Conservation (phyloP, 2,888 invertebrate genomes). For the Clusia tigrina region DNA sequence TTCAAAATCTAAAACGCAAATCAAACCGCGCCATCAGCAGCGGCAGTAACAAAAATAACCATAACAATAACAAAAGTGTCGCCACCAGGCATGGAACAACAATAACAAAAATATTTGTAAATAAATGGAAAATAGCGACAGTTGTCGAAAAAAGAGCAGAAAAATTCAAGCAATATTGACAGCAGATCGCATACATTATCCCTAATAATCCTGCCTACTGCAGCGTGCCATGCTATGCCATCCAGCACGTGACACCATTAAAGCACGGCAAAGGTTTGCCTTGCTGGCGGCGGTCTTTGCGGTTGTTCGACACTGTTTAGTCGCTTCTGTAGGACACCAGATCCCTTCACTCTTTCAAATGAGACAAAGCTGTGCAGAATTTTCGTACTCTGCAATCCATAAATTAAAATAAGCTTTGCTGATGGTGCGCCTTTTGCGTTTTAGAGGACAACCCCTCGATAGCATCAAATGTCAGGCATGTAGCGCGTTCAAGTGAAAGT, state of each 20-base stretch:
- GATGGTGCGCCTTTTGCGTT: conserved; percentile 5
- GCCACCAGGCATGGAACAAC: neutral
- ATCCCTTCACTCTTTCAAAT: neutral
- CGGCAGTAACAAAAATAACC: neutral
- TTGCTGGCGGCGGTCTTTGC: neutral
- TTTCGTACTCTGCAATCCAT: conserved; percentile 7
- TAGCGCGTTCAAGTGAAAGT: neutral
- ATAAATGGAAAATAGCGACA: neutral
- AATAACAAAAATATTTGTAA: conserved; percentile 8
- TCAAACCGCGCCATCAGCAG: neutral
- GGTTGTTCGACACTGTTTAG: neutral
- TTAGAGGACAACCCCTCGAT: neutral
- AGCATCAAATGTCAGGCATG: neutral
- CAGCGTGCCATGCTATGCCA: neutral
- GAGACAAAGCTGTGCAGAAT: neutral
- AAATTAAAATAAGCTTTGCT: conserved; percentile 7
- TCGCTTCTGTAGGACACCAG: no score
- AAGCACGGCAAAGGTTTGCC: neutral
- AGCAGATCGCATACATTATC: conserved; percentile 9
- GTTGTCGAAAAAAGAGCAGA: neutral
- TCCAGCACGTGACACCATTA: neutral
- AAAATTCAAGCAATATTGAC: neutral
- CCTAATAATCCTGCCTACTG: neutral
- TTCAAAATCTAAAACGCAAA: neutral
- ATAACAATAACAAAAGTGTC: neutral